Percentiles rank a stretch among this genome's conserved stretches.
Evolutionary conservation across 2,113 vertebrate species (phyloP).

Genomic region (Apistogramma diplotaenia): DNA sequence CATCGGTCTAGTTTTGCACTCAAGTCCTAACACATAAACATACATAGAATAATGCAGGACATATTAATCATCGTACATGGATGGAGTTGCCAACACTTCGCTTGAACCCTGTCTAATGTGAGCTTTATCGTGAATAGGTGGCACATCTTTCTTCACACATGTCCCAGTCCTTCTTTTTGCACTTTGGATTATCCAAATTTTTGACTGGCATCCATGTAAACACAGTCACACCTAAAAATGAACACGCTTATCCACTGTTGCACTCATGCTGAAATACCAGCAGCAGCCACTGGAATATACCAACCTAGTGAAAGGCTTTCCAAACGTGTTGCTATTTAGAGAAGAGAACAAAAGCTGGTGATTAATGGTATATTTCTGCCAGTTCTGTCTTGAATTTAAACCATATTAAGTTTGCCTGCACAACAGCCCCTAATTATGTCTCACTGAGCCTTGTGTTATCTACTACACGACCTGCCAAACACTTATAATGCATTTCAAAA

Average conservation of each 20-base stretch:
- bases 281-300: slow-evolving; percentile 29
- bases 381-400: slow-evolving; percentile 73
- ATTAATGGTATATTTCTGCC: slow-evolving; percentile 75
- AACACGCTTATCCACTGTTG: slow-evolving; percentile 50
- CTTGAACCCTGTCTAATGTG: slow-evolving; percentile 50
- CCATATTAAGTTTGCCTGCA: slow-evolving; percentile 74
- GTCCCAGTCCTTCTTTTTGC: slow-evolving; percentile 40
- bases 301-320: slow-evolving; percentile 33
- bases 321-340: slow-evolving; percentile 67
- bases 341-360: slow-evolving; percentile 66
- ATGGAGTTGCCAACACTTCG: slow-evolving; percentile 43
- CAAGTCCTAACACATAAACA: slow-evolving; percentile 50
- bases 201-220: slow-evolving; percentile 66
- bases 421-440: slow-evolving; percentile 69
- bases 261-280: slow-evolving; percentile 17
- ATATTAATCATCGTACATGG: slow-evolving; percentile 44
- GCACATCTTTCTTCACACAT: slow-evolving; percentile 32
- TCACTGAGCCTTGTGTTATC: slow-evolving; percentile 63
- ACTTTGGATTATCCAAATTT: slow-evolving; percentile 62
- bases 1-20: background rate
- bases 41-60: slow-evolving; percentile 26
- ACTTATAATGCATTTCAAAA: slow-evolving; percentile 67
- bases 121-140: slow-evolving; percentile 41
- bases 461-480: slow-evolving; percentile 62
- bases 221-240: slow-evolving; percentile 68